A percentile compares a stretch with the other conserved stretches of the same genome.
Evolutionary conservation across 2,888 invertebrate genomes (phyloP).

Genomic region (Drosophila borborema): DNA sequence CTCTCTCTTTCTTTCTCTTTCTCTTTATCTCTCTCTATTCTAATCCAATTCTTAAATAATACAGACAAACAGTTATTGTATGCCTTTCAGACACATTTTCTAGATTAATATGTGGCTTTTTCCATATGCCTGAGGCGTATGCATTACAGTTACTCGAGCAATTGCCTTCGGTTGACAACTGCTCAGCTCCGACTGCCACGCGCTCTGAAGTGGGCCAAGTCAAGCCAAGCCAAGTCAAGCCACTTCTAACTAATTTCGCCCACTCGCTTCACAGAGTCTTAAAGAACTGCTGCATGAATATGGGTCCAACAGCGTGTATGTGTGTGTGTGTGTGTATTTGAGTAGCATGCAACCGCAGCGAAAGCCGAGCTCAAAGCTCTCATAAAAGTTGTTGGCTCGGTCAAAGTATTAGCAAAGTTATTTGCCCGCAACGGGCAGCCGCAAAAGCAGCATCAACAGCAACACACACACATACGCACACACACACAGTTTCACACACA

Average conservation of each 20-base stretch:
- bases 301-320: conserved; percentile 1
- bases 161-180: conserved; percentile 1
- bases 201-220: background rate
- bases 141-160: background rate
- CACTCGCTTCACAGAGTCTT: conserved; percentile 8
- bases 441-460: conserved; percentile 33
- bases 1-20: too few relatives aligned
- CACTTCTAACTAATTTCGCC: conserved; percentile 6
- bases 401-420: conserved; percentile 76
- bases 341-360: conserved; percentile 38
- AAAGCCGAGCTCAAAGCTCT: conserved; percentile 60
- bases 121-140: background rate
- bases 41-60: background rate
- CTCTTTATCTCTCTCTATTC: background rate
- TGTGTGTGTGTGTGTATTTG: background rate
- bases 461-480: conserved; percentile 27
- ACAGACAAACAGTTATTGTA: background rate
- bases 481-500: conserved; percentile 9
- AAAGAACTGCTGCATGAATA: conserved; percentile 11
- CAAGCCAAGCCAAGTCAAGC: background rate
- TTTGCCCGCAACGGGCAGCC: conserved; percentile 66
- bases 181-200: background rate
- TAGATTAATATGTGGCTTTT: background rate
- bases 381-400: conserved; percentile 68
- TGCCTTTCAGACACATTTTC: background rate